These are phyloP conservation scores for Smutsia temminckii DNA, from an alignment of 2,797 vertebrate species.

Conservation along the genomic window DNA sequence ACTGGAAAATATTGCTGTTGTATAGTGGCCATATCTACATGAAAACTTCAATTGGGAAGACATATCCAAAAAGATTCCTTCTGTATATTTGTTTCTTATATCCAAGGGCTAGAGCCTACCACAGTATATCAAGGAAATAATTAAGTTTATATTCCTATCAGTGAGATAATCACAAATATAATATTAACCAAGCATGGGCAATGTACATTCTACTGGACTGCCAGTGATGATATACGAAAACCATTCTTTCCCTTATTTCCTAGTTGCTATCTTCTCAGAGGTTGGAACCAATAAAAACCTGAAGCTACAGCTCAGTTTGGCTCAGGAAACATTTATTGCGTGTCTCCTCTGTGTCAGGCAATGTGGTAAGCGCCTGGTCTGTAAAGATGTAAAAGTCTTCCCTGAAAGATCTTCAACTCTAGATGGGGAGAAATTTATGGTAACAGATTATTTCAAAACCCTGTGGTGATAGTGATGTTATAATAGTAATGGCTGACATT, in stretches of 20 bases:
- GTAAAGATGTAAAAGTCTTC: constrained; percentile 13
- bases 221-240: not conserved
- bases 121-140: not conserved
- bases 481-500: not conserved
- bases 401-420: not conserved
- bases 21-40: not conserved
- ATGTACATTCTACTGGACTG: not conserved
- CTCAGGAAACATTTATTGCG: not conserved
- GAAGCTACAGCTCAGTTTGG: not conserved
- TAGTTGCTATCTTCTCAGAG: not conserved
- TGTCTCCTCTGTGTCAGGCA: not conserved
- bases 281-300: not conserved
- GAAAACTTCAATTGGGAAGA: not conserved
- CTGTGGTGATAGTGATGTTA: not conserved
- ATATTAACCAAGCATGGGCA: not conserved
- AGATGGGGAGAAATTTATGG: not conserved
- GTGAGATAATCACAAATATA: not conserved
- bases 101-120: not conserved
- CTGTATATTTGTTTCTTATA: not conserved
- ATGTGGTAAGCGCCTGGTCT: not conserved
- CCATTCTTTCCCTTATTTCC: not conserved
- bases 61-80: constrained; percentile 1
- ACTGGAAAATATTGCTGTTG: not conserved
- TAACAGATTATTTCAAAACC: not conserved
- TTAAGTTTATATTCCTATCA: not conserved